These are phyloP conservation scores for Rhombomys opimus DNA, from an alignment of 2,113 vertebrate genomes.

Conservation along the genomic window DNA sequence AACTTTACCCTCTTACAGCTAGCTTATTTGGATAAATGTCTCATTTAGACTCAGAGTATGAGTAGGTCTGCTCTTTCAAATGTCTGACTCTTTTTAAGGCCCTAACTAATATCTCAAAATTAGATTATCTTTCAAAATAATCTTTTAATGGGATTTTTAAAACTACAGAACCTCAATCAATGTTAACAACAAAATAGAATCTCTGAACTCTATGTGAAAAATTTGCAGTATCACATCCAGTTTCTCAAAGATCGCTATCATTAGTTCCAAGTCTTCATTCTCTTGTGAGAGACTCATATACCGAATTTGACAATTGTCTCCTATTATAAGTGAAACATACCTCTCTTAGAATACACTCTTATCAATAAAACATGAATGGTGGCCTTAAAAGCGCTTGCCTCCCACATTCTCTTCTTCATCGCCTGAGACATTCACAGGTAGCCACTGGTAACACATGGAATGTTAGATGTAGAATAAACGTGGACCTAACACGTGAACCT, in stretches of 20 bases:
- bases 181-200: slow-evolving; percentile 6
- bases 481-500: not conserved
- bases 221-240: not conserved
- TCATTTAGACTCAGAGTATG: slow-evolving; percentile 36
- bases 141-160: slow-evolving; percentile 18
- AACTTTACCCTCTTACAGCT: not conserved
- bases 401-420: not conserved
- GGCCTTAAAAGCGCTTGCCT: not conserved
- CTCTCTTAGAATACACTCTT: not conserved
- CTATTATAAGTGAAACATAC: not conserved
- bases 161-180: not conserved
- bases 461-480: not conserved
- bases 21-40: slow-evolving; percentile 20
- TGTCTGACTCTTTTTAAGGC: slow-evolving; percentile 25
- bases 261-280: slow-evolving; percentile 13
- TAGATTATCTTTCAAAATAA: slow-evolving; percentile 27
- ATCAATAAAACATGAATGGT: not conserved
- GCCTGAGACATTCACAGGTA: not conserved
- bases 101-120: slow-evolving; percentile 36
- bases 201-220: not conserved
- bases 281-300: not conserved
- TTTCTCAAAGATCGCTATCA: not conserved
- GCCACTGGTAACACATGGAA: not conserved
- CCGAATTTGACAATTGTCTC: not conserved
- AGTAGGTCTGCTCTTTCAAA: slow-evolving; percentile 21